These are phyloP conservation scores for Psammodynastes pulverulentus DNA, from an alignment of 2,113 vertebrate species.

Conservation along the genomic window DNA sequence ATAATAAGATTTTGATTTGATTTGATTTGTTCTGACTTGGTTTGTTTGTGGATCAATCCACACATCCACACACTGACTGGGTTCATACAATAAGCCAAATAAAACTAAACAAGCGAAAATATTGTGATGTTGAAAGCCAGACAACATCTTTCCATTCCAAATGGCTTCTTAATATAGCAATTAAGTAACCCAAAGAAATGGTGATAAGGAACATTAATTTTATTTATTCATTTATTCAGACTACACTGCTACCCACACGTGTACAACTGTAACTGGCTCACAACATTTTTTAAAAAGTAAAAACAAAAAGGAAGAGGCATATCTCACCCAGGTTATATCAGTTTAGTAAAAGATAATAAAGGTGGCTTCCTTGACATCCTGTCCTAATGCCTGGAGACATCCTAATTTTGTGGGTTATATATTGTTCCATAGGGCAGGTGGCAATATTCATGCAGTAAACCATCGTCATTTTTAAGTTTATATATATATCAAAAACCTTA, in stretches of 20 bases:
- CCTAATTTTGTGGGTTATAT: background rate
- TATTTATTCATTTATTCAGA: background rate
- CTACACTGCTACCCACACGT: background rate
- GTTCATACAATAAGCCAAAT: background rate
- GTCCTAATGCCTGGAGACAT: background rate
- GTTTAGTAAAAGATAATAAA: background rate
- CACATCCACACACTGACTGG: background rate
- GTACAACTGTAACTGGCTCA: background rate
- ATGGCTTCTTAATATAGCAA: background rate
- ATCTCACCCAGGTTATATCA: background rate
- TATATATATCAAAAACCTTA: background rate
- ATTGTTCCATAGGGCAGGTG: background rate
- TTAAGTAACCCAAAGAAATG: background rate
- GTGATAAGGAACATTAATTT: background rate
- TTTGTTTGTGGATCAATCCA: background rate
- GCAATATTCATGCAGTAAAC: background rate
- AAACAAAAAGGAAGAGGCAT: background rate
- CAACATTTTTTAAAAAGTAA: background rate
- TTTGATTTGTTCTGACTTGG: background rate
- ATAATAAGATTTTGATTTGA: background rate
- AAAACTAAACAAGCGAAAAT: background rate
- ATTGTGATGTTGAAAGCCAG: background rate
- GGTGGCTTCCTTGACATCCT: background rate
- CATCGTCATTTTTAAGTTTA: background rate
- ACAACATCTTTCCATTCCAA: background rate